phyloP scores from a whole-genome alignment of 2,113 vertebrate genomes.

The Melanerpes aurifrons region DNA sequence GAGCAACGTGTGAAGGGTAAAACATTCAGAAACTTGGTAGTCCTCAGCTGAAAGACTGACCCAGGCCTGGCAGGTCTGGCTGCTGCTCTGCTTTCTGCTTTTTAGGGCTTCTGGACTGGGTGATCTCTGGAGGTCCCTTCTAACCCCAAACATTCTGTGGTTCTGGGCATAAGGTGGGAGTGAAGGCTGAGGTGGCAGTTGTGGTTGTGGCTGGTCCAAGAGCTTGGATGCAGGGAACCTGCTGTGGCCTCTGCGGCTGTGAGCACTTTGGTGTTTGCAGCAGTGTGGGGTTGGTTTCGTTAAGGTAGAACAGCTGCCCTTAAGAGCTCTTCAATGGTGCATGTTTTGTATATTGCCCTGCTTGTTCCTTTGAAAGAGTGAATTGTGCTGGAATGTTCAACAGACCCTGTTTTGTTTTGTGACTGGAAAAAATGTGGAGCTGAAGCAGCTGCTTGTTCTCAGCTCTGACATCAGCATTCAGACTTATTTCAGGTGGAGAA shows the following conservation, averaged over 20 bases:
- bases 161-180: background rate
- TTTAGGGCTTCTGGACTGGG: background rate
- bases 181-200: background rate
- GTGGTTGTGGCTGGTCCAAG: background rate
- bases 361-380: background rate
- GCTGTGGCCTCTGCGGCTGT: background rate
- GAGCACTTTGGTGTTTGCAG: background rate
- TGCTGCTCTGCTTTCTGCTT: background rate
- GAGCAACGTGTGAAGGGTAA: background rate
- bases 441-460: background rate
- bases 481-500: background rate
- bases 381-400: slow-evolving; percentile 23
- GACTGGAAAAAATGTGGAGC: background rate
- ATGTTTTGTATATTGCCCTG: background rate
- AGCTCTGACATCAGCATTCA: background rate
- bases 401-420: background rate
- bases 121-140: too few species aligned
- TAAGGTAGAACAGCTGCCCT: background rate
- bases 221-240: background rate
- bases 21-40: background rate
- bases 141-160: too few species aligned
- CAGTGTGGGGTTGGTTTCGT: background rate
- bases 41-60: background rate
- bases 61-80: background rate
- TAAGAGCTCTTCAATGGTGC: background rate